A percentile compares a stretch with the other conserved stretches of the same genome.
Evolutionary conservation across 2,113 vertebrate species (phyloP).

Genomic region (Pleuronectes platessa): DNA sequence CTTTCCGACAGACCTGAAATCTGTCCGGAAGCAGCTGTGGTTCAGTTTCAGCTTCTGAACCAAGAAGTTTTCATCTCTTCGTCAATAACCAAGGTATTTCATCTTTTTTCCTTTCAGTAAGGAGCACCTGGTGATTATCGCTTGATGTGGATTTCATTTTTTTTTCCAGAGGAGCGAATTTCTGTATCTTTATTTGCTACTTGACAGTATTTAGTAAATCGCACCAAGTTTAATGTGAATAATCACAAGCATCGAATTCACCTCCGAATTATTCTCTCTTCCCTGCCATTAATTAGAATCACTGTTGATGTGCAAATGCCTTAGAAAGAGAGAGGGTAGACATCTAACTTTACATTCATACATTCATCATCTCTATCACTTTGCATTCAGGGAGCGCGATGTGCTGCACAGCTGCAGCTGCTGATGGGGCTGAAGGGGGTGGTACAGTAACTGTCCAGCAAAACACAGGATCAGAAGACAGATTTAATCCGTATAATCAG

Average conservation of each 20-base stretch:
- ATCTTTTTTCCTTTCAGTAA: background rate
- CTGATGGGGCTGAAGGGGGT: slow-evolving; percentile 28
- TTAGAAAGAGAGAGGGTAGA: background rate
- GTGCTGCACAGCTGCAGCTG: slow-evolving; percentile 56
- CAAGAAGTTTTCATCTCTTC: no score
- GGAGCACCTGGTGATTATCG: no score
- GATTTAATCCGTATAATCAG: slow-evolving; percentile 58
- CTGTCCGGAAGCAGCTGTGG: no score
- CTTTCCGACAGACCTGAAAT: no score
- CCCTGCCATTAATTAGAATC: background rate
- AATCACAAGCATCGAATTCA: background rate
- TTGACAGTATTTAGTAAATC: no score
- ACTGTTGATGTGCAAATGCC: background rate
- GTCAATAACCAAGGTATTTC: no score
- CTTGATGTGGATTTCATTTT: no score
- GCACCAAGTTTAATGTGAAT: no score
- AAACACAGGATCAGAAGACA: slow-evolving; percentile 41
- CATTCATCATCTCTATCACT: slow-evolving; percentile 20
- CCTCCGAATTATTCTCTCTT: no score
- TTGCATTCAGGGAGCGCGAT: slow-evolving; percentile 39
- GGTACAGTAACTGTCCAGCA: slow-evolving; percentile 49
- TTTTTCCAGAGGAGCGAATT: background rate
- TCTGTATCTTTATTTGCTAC: background rate
- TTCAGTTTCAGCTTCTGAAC: background rate
- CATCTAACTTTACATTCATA: background rate